Conservation (phyloP, 1,140 invertebrate genomes). For the Zaprionus camerounensis region DNA sequence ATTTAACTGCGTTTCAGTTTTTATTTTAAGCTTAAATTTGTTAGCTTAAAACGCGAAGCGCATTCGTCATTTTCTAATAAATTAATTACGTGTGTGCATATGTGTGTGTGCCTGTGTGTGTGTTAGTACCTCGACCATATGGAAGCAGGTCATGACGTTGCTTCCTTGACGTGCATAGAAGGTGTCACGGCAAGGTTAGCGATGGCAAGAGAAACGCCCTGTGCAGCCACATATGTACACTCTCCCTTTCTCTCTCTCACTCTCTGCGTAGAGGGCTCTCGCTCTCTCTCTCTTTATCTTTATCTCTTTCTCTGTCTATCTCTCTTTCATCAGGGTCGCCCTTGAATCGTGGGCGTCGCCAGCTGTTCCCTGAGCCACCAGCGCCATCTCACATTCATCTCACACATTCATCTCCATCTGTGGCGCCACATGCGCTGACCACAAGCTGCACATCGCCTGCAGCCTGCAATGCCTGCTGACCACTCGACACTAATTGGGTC, state of each 20-base stretch:
- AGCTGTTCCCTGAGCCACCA: constrained; percentile 26
- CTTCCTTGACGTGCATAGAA: constrained; percentile 5
- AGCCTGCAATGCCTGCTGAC: constrained; percentile 33
- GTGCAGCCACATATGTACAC: neutral
- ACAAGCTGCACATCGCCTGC: constrained; percentile 1
- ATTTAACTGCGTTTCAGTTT: constrained; percentile 45
- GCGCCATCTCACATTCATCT: neutral
- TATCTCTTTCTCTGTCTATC: no score
- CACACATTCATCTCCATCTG: neutral
- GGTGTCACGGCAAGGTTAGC: constrained; percentile 46
- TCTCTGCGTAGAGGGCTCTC: no score
- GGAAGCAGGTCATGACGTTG: neutral
- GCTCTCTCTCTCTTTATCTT: neutral
- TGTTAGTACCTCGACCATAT: constrained; percentile 1
- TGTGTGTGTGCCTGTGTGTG: neutral
- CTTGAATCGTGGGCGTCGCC: constrained; percentile 35
- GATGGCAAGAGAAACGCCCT: constrained; percentile 1
- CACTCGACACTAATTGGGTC: constrained; percentile 67
- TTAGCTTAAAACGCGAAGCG: neutral
- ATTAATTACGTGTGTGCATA: constrained; percentile 8
- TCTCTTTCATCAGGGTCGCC: neutral
- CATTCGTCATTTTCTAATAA: constrained; percentile 6
- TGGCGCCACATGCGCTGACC: constrained; percentile 16
- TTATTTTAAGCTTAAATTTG: constrained; percentile 8
- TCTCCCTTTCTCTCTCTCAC: neutral